Conservation (phyloP, 2,888 invertebrate species). For the Xylota segnis region DNA sequence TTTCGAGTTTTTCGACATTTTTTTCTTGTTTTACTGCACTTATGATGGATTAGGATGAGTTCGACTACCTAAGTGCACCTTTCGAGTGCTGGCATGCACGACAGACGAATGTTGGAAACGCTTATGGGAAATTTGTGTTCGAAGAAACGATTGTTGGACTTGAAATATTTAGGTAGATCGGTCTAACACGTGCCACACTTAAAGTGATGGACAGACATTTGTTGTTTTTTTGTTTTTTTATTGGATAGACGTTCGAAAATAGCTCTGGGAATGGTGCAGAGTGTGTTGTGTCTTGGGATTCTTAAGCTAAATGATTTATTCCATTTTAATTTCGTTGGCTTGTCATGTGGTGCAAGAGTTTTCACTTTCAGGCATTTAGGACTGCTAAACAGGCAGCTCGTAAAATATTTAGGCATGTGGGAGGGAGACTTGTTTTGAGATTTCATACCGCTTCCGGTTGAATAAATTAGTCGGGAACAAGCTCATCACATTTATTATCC, state of each 20-base stretch:
- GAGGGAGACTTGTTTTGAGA: background rate
- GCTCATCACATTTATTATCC: background rate
- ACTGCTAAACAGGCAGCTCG: conserved; percentile 20
- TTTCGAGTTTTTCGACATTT: conserved; percentile 13
- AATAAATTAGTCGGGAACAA: conserved; percentile 3
- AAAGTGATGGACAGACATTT: conserved; percentile 62
- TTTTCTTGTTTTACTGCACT: background rate
- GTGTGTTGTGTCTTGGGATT: conserved; percentile 1
- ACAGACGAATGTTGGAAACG: background rate
- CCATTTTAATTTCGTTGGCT: conserved; percentile 34
- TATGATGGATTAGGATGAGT: conserved; percentile 55
- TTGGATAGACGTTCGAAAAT: conserved; percentile 57
- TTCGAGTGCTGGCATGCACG: background rate
- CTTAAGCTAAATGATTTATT: conserved; percentile 51
- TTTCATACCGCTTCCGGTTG: conserved; percentile 36
- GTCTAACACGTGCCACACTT: conserved; percentile 74
- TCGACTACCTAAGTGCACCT: conserved; percentile 34
- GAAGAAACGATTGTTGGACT: conserved; percentile 48
- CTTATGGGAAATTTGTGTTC: conserved; percentile 51
- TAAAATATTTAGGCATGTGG: conserved; percentile 30
- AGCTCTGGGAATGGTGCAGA: conserved; percentile 12
- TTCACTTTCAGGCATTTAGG: conserved; percentile 1
- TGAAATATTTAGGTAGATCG: conserved; percentile 53
- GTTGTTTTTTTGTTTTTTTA: no score
- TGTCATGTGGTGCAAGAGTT: conserved; percentile 30